Evolutionary conservation across 2,888 invertebrate species (phyloP).

Genomic region (Anticlea derivata): DNA sequence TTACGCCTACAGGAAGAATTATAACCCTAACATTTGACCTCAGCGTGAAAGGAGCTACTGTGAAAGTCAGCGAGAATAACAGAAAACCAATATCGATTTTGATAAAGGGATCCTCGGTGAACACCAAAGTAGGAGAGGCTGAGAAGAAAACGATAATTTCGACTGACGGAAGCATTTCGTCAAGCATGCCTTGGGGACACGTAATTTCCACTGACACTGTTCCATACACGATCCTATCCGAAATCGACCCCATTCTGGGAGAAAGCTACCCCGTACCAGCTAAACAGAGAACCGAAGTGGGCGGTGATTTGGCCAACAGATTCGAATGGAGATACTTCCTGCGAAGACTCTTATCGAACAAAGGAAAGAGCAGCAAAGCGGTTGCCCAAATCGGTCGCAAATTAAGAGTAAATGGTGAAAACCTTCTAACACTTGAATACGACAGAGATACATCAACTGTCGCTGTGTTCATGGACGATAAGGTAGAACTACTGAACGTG

Average conservation of each 20-base stretch:
- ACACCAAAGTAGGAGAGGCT: constrained; percentile 91
- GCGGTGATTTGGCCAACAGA: constrained; percentile 94
- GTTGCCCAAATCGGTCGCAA: constrained; percentile 94
- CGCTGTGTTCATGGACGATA: constrained; percentile 94
- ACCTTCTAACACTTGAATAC: constrained; percentile 95
- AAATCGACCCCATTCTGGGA: constrained; percentile 93
- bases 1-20: constrained; percentile 97
- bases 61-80: constrained; percentile 92
- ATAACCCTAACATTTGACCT: constrained; percentile 94
- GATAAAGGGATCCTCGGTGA: constrained; percentile 94
- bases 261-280: constrained; percentile 96
- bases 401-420: constrained; percentile 95
- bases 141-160: constrained; percentile 91
- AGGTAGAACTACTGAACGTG: constrained; percentile 92
- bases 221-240: constrained; percentile 94
- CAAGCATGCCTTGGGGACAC: constrained; percentile 93
- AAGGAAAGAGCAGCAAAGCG: constrained; percentile 85
- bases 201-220: constrained; percentile 94
- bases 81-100: constrained; percentile 92
- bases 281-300: constrained; percentile 94
- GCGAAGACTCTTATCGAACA: constrained; percentile 87
- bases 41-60: constrained; percentile 95
- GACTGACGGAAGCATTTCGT: constrained; percentile 92
- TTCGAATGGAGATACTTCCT: constrained; percentile 98
- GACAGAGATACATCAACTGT: constrained; percentile 94